Base-by-base conservation (phyloP, 2,888 invertebrate genomes). In the Xanthia icteritia region DNA sequence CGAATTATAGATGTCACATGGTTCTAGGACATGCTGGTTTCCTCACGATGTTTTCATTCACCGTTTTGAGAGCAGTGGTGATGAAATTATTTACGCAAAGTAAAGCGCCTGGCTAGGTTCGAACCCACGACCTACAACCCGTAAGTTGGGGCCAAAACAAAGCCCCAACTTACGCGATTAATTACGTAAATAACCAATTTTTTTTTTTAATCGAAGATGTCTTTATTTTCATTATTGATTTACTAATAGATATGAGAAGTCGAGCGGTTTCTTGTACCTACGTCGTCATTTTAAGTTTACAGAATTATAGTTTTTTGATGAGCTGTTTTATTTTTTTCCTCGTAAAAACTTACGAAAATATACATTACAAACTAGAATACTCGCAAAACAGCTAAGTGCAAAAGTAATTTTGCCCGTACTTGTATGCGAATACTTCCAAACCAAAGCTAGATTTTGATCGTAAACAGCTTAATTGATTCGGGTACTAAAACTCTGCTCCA, bases 401-500 rank as follows among this genome's bases (percentile, higher is more conserved):
- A 4, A 13, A 56, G 39, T 31, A 51, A 76, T 54, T 67, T 72
- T 15, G 15, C n/a, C 11, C 1, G 23, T 27, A n/a, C 42, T n/a
- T 51, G 9, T 31, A 66, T 13, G 54, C 51, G n/a, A 36, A 17
- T 56, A 76, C 69, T 69, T 61, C 23, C 20, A 63, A 58, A 65
- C 27, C 60, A 36, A 69, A 64, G 23, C 64, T 68, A 9, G 45
- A n/a, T 39, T 64, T 75, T 58, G 36, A 65, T 72, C 74, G 58
- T 83, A 72, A 83, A 77, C 65, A 65, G 39, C 48, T 69, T 42
- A 75, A 72, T 81, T 58, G 13, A 72, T 72, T 36, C 39, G 2
- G 4, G 31, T 58, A 63, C 54, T 80, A 70, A 84, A 81, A 69
- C 54, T 54, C 4, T 69, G 65, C 1, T 63, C 85, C 13, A 78